Percentiles rank a stretch among this genome's conserved stretches.
phyloP scores from a whole-genome alignment of 1,140 invertebrate species.

The Achroia grisella region DNA sequence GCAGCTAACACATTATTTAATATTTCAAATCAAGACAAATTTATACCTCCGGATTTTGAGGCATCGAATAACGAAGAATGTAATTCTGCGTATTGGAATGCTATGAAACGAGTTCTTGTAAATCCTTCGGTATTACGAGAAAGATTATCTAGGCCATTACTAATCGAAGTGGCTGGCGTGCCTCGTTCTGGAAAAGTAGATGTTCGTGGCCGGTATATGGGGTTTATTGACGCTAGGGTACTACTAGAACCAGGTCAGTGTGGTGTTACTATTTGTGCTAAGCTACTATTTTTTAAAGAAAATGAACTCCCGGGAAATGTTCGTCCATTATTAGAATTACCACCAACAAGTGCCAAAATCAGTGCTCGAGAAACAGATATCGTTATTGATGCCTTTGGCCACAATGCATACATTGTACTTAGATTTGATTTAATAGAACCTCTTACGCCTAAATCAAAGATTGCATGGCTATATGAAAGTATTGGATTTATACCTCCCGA shows the following conservation, averaged over 20 bases:
- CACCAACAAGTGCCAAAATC: constrained; percentile 43
- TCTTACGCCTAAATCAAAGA: constrained; percentile 39
- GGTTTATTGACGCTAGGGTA: constrained; percentile 41
- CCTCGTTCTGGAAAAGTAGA: constrained; percentile 51
- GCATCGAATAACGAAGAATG: constrained; percentile 21
- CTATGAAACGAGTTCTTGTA: constrained; percentile 47
- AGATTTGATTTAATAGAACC: constrained; percentile 52
- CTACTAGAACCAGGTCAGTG: constrained; percentile 45
- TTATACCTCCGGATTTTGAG: constrained; percentile 32
- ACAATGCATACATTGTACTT: constrained; percentile 38
- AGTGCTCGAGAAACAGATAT: constrained; percentile 39
- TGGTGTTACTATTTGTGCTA: constrained; percentile 40
- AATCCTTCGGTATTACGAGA: constrained; percentile 26
- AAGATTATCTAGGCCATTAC: constrained; percentile 32
- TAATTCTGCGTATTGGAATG: constrained; percentile 52
- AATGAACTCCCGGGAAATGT: constrained; percentile 26
- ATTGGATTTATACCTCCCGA: constrained; percentile 36
- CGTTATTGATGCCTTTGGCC: constrained; percentile 39
- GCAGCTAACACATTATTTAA: constrained; percentile 33
- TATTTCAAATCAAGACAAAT: constrained; percentile 41
- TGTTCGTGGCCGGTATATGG: constrained; percentile 50
- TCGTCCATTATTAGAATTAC: constrained; percentile 41
- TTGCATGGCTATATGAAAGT: constrained; percentile 31
- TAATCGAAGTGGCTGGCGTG: constrained; percentile 54
- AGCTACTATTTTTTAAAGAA: constrained; percentile 43